A percentile compares a stretch with the other conserved stretches of the same genome.
Conservation (phyloP, 2,888 invertebrate species). For the Serrognathus titanus region DNA sequence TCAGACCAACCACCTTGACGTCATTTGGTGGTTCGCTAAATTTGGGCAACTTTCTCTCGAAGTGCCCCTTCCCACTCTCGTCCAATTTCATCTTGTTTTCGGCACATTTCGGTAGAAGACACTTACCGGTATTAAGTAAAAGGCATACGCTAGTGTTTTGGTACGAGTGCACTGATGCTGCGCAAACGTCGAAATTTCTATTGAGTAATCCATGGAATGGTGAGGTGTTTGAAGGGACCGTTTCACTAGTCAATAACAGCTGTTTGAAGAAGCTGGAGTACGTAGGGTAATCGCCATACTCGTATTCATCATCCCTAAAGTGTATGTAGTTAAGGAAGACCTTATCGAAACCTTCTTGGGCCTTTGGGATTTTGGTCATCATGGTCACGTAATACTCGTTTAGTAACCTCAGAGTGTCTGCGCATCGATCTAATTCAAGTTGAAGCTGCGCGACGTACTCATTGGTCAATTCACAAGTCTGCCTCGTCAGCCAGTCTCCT, state of each 20-base stretch:
- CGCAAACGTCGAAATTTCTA: conserved; percentile 35
- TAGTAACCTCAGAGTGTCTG: conserved; percentile 46
- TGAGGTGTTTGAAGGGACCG: not conserved
- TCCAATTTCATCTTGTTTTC: conserved; percentile 3
- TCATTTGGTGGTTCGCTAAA: conserved; percentile 24
- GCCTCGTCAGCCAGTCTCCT: conserved; percentile 58
- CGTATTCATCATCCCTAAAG: too few species aligned
- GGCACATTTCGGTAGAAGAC: conserved; percentile 9
- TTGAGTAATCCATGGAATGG: conserved; percentile 22
- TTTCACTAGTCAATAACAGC: too few species aligned
- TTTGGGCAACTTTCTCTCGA: conserved; percentile 16
- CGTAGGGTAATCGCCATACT: too few species aligned
- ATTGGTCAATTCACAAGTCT: conserved; percentile 55
- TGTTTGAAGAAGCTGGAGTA: too few species aligned
- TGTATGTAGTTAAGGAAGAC: not conserved
- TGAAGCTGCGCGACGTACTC: conserved; percentile 57
- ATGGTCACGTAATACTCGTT: conserved; percentile 49
- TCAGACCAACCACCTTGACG: conserved; percentile 40
- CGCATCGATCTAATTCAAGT: conserved; percentile 59
- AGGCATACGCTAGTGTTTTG: conserved; percentile 2
- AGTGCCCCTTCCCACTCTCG: conserved; percentile 5
- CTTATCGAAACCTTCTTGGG: conserved; percentile 42
- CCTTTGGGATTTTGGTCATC: conserved; percentile 44
- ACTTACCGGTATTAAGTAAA: conserved; percentile 10
- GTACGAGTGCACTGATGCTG: conserved; percentile 41